These are phyloP conservation scores for Uropsilus gracilis DNA, from an alignment of 2,113 vertebrate species.

Conservation along the genomic window DNA sequence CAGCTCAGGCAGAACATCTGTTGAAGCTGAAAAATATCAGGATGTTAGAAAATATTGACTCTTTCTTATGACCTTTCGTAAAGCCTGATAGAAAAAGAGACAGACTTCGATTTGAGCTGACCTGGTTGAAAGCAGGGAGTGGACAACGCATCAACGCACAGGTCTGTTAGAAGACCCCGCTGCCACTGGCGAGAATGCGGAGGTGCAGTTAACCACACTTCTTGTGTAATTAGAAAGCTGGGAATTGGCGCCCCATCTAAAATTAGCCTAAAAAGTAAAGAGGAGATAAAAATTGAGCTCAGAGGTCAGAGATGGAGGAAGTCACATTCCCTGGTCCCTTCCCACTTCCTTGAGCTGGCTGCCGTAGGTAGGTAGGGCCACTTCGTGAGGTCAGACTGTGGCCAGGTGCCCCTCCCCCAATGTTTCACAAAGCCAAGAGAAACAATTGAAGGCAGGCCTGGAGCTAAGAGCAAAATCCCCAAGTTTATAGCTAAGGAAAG, in stretches of 20 bases:
- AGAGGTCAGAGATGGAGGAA: background rate
- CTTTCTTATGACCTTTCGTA: slow-evolving; percentile 14
- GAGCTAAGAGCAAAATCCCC: background rate
- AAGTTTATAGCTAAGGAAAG: background rate
- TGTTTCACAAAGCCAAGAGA: background rate
- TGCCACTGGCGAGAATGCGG: background rate
- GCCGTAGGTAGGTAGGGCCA: no score
- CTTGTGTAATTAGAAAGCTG: background rate
- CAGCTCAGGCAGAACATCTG: background rate
- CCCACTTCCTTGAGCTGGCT: background rate
- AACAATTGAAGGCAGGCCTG: background rate
- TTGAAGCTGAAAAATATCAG: background rate
- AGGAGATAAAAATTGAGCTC: background rate
- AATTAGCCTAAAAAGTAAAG: slow-evolving; percentile 18
- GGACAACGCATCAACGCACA: background rate
- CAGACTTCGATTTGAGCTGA: background rate
- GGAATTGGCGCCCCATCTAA: background rate
- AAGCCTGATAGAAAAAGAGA: slow-evolving; percentile 2
- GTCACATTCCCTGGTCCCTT: background rate
- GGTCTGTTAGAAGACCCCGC: background rate
- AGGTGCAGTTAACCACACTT: background rate
- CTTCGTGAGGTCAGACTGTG: no score
- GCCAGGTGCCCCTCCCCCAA: background rate
- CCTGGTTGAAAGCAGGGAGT: background rate
- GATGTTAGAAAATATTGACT: background rate